A percentile compares a stretch with the other conserved stretches of the same genome.
Conservation (phyloP, 2,888 invertebrate species). For the Drosophila seclusa region DNA sequence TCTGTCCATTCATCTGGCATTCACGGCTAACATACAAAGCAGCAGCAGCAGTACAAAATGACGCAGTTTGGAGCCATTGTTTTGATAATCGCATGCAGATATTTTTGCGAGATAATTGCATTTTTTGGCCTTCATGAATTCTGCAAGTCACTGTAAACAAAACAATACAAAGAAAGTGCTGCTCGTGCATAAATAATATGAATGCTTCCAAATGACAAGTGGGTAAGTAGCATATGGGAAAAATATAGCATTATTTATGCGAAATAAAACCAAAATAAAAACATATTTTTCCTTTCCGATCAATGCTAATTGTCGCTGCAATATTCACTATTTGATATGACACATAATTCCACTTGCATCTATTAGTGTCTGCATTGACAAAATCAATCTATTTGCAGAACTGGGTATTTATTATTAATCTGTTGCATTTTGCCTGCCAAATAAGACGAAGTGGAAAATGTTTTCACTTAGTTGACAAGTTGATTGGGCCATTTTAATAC, state of each 20-base stretch:
- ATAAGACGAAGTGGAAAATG: neutral
- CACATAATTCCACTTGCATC: neutral
- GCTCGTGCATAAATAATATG: neutral
- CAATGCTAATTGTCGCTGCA: neutral
- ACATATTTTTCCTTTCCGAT: neutral
- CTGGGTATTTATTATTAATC: conserved; percentile 2
- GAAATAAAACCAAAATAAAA: neutral
- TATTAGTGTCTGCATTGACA: neutral
- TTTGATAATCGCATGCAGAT: neutral
- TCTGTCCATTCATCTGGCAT: conserved; percentile 3
- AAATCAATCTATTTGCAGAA: neutral
- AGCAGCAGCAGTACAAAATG: neutral
- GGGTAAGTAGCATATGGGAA: neutral
- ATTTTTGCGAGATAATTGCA: conserved; percentile 7
- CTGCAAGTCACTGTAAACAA: conserved; percentile 1
- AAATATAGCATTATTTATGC: neutral
- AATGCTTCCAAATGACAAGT: neutral
- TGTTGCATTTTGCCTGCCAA: neutral
- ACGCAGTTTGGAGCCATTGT: neutral
- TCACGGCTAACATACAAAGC: neutral
- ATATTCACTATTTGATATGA: neutral
- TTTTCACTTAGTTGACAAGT: conserved; percentile 8
- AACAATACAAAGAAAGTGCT: neutral
- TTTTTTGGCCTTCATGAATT: neutral
- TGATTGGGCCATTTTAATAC: conserved; percentile 7